Base-by-base conservation (phyloP, 2,888 invertebrate genomes). In the Drosophila neoperkinsi region DNA sequence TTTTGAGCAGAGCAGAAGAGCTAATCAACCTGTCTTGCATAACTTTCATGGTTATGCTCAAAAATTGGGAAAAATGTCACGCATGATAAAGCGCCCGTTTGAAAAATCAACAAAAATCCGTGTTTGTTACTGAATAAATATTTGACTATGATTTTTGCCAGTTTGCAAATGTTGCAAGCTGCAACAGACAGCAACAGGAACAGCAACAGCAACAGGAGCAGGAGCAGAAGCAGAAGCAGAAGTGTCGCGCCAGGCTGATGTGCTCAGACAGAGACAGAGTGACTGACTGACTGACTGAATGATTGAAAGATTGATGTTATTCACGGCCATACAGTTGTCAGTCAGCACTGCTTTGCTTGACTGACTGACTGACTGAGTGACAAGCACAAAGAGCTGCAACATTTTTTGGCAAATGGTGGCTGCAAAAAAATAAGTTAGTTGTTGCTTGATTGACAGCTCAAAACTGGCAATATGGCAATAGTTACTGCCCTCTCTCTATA, bases 121-220 rank as follows among this genome's bases (percentile, higher is more conserved):
- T 73, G 66, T 75, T 75, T 78, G 71, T 56, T 57, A 33, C 66
- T 67, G 74, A 74, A 88, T 76, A 84, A 85, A 85, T 86, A 86
- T 86, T 88, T 77, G 77, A 70, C 63, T 56, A 50, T 49, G 56
- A 55, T 66, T 63, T 63, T 63, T 46, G 9, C 30, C 46, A 61
- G 57, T 34, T 34, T 57, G 53, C 53, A 61, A 59, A 13, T 65
- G 61, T 41, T 21, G 49, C 62, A 60, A 56, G 18, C 38, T 33
- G 79, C 64, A 64, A 51, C 59, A 34, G 9, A 56, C 46, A 46
- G 51, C 53, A 43, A 10, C 55, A 65, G 43, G 43, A 38, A 52
- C 52, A 51, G 49, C 58, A 64, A 62, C 51, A 43, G 66, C 41
- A 71, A 30, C 60, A 63, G 43, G 60, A 64, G 50, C 66, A 28